phyloP scores from a whole-genome alignment of 2,888 invertebrate species.

The Drosophila nr. perissopoda region DNA sequence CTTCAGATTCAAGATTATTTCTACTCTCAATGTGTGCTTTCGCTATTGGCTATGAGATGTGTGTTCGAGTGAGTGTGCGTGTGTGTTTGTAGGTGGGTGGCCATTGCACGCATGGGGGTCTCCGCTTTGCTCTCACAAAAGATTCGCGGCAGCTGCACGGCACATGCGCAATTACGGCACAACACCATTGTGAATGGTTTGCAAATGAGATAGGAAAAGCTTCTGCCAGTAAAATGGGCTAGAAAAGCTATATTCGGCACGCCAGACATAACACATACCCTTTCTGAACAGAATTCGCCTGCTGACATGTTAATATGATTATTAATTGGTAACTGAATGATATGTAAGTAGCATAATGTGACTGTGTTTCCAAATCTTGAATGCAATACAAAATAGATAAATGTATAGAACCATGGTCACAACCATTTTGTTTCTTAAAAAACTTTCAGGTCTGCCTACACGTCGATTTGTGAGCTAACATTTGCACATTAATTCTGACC shows the following conservation, averaged over 20 bases:
- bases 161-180: slow-evolving; percentile 55
- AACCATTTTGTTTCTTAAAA: background rate
- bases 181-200: slow-evolving; percentile 40
- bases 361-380: background rate
- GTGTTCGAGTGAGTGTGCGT: slow-evolving; percentile 28
- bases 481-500: background rate
- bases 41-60: slow-evolving; percentile 56
- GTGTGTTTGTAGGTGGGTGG: slow-evolving; percentile 41
- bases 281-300: background rate
- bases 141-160: slow-evolving; percentile 55
- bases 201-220: slow-evolving; percentile 24
- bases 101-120: slow-evolving; percentile 51
- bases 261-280: background rate
- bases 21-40: slow-evolving; percentile 47
- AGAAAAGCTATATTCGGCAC: background rate
- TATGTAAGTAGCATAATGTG: background rate
- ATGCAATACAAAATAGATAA: background rate
- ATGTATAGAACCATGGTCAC: background rate
- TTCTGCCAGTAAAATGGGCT: slow-evolving; percentile 2
- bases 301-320: background rate
- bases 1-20: slow-evolving; percentile 73
- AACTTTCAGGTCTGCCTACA: background rate
- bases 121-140: slow-evolving; percentile 21
- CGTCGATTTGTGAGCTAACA: background rate
- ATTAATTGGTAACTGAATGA: background rate